These are phyloP conservation scores for Thera obeliscata DNA, from an alignment of 2,888 invertebrate genomes.

Conservation along the genomic window DNA sequence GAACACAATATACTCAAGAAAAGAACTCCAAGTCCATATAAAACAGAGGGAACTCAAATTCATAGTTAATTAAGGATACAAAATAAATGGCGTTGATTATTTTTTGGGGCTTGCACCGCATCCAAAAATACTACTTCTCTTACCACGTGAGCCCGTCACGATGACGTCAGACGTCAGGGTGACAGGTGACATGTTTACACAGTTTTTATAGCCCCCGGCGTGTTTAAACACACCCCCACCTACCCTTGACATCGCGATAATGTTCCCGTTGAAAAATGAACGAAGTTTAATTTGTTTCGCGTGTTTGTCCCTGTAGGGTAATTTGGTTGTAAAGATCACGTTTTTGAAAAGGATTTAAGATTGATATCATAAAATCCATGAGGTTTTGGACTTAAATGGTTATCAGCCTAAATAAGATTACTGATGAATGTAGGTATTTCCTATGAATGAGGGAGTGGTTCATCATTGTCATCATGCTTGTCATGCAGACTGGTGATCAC, in stretches of 20 bases:
- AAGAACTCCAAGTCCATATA: too few relatives aligned
- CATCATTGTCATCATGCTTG: too few relatives aligned
- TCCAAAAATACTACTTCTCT: slow-evolving; percentile 10
- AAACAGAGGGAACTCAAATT: too few relatives aligned
- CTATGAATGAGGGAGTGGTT: too few relatives aligned
- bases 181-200: slow-evolving; percentile 52
- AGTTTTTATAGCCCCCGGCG: slow-evolving; percentile 42
- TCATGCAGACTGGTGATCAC: too few relatives aligned
- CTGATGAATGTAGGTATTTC: too few relatives aligned
- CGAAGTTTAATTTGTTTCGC: slow-evolving; percentile 36
- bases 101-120: background rate
- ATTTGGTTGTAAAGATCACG: slow-evolving; percentile 28
- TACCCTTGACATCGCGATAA: slow-evolving; percentile 41
- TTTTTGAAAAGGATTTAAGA: slow-evolving; percentile 20
- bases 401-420: background rate
- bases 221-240: slow-evolving; percentile 41
- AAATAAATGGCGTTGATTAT: too few relatives aligned
- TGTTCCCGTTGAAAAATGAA: slow-evolving; percentile 49
- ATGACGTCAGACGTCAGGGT: slow-evolving; percentile 40
- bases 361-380: slow-evolving; percentile 1
- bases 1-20: too few relatives aligned
- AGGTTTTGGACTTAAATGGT: background rate
- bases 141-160: slow-evolving; percentile 35
- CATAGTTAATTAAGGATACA: too few relatives aligned
- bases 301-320: slow-evolving; percentile 24